Base-by-base conservation (phyloP, 1,140 invertebrate species). In the Papilio polyxenes region DNA sequence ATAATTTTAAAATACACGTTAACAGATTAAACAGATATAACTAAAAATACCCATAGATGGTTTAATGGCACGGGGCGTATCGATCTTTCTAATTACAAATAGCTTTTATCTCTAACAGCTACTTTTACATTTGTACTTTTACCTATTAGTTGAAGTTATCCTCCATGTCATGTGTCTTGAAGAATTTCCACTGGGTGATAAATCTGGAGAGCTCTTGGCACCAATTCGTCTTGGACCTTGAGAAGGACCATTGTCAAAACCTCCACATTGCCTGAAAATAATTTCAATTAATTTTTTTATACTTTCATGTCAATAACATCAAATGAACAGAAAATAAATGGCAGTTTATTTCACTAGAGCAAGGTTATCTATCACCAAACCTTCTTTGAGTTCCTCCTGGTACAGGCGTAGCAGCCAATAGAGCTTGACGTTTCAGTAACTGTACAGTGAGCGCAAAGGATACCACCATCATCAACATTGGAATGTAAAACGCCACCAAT, bases 381-480 rank as follows among this genome's bases (percentile, higher is more conserved):
- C 92, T 90, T 86, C 92, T 90, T 51, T 94, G 92, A 20, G 88
- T 90, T 0, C 91, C 92, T 13, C 92, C 92, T 3, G 92, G 89
- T 7, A 92, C 92, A 17, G 93, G 92, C 0, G 91, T 91, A 1
- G 96, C 96, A 1, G 96, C 96, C 84, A 97, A 95, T 82, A 96
- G 94, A 0, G 97, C 97, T 86, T 97, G 97, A 78, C 96, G 96
- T 80, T 97, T 95, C 49, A 98, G 94, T 78, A 98, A 93, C 82
- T 97, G 96, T 10, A 99, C 98, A 1, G 98, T 99, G 37, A 98
- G 95, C 0, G 97, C 96, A 88, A 99, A 99, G 1, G 98, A 98
- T 44, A 98, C 96, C 48, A 98, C 96, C 94, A 95, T 95, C 77
- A 98, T 97, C 59, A 98, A 93, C 96, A 99, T 98, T 1, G 98